Percentiles rank a stretch among this genome's conserved stretches.
Evolutionary conservation across 2,113 vertebrate genomes (phyloP).

Genomic region (Cyanistes caeruleus): DNA sequence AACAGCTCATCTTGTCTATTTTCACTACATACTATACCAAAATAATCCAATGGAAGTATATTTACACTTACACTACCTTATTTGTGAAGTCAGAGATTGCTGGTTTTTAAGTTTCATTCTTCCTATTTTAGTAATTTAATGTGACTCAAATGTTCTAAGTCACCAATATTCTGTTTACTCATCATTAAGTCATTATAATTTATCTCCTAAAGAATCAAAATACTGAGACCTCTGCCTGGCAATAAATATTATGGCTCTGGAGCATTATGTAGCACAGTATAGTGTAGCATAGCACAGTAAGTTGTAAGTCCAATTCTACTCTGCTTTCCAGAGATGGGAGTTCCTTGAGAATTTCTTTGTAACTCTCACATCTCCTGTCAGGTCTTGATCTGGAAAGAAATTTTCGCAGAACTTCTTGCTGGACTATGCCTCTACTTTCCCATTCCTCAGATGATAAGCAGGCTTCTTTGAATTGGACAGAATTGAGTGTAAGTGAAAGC

Average conservation of each 20-base stretch:
- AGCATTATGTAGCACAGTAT: background rate
- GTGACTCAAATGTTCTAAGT: background rate
- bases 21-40: background rate
- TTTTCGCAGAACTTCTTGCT: background rate
- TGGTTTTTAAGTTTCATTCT: background rate
- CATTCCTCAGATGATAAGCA: background rate
- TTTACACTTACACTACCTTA: background rate
- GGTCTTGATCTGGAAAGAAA: background rate
- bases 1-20: background rate
- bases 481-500: background rate
- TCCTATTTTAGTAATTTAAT: background rate
- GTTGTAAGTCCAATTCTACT: background rate
- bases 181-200: background rate
- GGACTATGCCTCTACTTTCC: background rate
- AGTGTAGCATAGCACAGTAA: background rate
- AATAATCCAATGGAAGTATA: background rate
- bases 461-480: background rate
- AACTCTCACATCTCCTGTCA: background rate
- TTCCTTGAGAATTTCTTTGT: background rate
- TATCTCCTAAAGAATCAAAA: background rate
- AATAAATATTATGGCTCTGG: background rate
- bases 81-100: background rate
- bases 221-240: background rate
- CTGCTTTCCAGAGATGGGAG: background rate
- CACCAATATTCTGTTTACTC: background rate